phyloP scores from a whole-genome alignment of 2,888 invertebrate species.

The Pharmacophagus antenor region DNA sequence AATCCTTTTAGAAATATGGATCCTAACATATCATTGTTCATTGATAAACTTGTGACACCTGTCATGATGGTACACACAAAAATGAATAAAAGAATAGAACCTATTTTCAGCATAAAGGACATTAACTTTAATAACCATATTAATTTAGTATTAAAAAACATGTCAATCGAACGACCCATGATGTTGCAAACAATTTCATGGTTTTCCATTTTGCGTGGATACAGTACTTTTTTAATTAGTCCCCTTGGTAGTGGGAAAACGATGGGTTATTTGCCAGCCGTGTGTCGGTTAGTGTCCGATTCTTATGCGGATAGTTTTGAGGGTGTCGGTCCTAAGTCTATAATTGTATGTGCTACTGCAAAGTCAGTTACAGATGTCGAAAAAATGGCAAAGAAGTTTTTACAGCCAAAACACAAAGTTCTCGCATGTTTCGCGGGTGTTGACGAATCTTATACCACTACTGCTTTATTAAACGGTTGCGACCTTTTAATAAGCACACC shows the following conservation, averaged over 20 bases:
- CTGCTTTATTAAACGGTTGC: slow-evolving; percentile 82
- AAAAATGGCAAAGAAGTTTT: slow-evolving; percentile 59
- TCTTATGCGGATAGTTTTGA: slow-evolving; percentile 47
- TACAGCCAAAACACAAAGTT: slow-evolving; percentile 54
- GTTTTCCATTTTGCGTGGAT: slow-evolving; percentile 84
- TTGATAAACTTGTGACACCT: slow-evolving; percentile 65
- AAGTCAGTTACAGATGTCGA: slow-evolving; percentile 76
- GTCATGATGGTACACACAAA: slow-evolving; percentile 70
- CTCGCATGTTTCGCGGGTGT: slow-evolving; percentile 71
- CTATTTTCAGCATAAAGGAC: slow-evolving; percentile 51
- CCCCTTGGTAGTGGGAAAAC: slow-evolving; percentile 84
- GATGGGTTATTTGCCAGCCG: slow-evolving; percentile 84
- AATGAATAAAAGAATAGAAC: slow-evolving; percentile 53
- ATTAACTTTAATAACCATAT: slow-evolving; percentile 58
- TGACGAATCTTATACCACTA: slow-evolving; percentile 53
- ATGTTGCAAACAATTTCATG: slow-evolving; percentile 85
- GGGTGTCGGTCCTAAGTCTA: slow-evolving; percentile 82
- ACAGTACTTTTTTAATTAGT: slow-evolving; percentile 84
- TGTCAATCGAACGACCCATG: slow-evolving; percentile 63
- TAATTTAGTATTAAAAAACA: slow-evolving; percentile 50
- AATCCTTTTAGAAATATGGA: slow-evolving; percentile 68
- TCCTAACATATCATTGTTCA: slow-evolving; percentile 58
- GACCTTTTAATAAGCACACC: slow-evolving; percentile 88
- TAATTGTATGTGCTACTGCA: slow-evolving; percentile 85
- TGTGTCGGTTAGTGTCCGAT: slow-evolving; percentile 82